These are phyloP conservation scores for Ceramica pisi DNA, from an alignment of 2,888 invertebrate species.

Conservation along the genomic window DNA sequence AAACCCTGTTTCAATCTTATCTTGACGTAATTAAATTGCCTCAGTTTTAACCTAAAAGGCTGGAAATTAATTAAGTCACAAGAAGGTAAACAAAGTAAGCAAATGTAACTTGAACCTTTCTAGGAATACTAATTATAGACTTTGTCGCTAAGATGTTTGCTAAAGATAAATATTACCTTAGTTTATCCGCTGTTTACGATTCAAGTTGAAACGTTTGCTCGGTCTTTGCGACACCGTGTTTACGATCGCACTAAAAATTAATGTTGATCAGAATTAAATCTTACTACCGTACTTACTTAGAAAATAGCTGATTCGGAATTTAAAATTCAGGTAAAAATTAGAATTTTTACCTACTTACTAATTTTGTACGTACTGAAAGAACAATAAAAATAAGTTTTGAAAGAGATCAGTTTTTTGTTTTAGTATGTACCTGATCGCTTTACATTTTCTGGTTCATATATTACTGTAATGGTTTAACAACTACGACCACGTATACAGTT, in stretches of 20 bases:
- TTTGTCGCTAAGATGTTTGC: slow-evolving; percentile 52
- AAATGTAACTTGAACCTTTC: slow-evolving; percentile 46
- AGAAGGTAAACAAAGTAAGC: slow-evolving; percentile 50
- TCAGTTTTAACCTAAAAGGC: slow-evolving; percentile 41
- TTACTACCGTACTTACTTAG: neutral
- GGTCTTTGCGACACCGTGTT: slow-evolving; percentile 57
- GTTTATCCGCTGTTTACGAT: slow-evolving; percentile 65
- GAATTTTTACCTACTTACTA: neutral
- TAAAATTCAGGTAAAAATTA: neutral
- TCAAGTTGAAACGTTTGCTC: slow-evolving; percentile 50
- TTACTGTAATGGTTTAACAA: neutral
- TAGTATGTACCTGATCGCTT: too few species aligned
- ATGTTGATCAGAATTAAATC: slow-evolving; percentile 62
- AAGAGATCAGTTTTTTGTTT: neutral
- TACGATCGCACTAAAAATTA: slow-evolving; percentile 58
- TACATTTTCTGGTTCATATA: neutral
- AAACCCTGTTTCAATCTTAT: slow-evolving; percentile 48
- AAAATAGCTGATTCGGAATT: neutral
- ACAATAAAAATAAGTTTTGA: neutral
- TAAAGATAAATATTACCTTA: slow-evolving; percentile 64
- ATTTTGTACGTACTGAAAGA: neutral
- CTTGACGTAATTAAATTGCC: slow-evolving; percentile 41
- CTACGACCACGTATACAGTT: neutral
- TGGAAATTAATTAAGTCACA: slow-evolving; percentile 54
- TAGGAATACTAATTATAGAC: slow-evolving; percentile 54